These are phyloP conservation scores for Magallana gigas DNA, from an alignment of 1,140 invertebrate species.

Conservation along the genomic window DNA sequence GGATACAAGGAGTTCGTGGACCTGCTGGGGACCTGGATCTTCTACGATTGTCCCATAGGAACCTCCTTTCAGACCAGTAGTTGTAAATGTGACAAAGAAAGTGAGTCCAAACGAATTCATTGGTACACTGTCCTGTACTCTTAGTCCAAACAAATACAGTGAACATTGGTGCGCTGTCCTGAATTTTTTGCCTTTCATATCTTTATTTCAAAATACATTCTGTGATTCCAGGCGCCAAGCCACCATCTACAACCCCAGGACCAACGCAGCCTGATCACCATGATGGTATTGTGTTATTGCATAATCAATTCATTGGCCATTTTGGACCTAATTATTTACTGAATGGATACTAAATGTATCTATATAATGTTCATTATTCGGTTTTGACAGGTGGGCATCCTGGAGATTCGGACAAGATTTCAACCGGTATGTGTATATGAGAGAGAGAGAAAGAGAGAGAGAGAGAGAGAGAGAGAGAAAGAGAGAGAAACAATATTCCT, in stretches of 20 bases:
- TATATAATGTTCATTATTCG: background rate
- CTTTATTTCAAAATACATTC: background rate
- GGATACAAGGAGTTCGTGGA: conserved; percentile 17
- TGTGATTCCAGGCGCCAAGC: background rate
- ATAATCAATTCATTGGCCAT: no score
- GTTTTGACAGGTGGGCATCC: background rate
- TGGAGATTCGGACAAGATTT: background rate
- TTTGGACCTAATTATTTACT: no score
- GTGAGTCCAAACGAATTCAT: background rate
- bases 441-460: background rate
- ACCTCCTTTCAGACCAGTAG: conserved; percentile 16
- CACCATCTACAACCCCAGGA: background rate
- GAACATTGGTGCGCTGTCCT: no score
- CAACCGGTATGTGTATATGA: background rate
- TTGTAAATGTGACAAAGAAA: conserved; percentile 41
- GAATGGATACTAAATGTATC: no score
- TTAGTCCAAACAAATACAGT: no score
- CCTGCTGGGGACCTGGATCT: background rate
- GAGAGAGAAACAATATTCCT: no score
- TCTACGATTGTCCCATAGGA: conserved; percentile 31
- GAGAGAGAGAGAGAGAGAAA: no score
- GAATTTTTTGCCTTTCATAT: no score
- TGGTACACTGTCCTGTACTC: no score
- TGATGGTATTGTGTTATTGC: background rate
- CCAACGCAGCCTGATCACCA: background rate